Evolutionary conservation across 2,888 invertebrate species (phyloP).

Genomic region (Acrobasis repandana): DNA sequence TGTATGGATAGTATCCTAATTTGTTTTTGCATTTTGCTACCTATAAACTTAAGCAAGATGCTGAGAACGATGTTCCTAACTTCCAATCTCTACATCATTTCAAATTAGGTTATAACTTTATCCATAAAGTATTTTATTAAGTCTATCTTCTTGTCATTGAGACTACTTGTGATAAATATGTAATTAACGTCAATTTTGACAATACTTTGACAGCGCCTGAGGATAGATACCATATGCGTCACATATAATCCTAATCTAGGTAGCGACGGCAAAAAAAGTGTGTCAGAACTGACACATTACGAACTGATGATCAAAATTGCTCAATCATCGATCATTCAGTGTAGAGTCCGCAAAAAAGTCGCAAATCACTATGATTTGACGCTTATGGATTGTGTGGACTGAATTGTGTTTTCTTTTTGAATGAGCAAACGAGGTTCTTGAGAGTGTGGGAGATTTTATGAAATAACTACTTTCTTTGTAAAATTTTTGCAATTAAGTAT

Average conservation of each 20-base stretch:
- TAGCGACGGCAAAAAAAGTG: conserved; percentile 10
- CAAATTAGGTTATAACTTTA: too few relatives aligned
- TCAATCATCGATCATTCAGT: conserved; percentile 11
- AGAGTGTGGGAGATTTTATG: not conserved
- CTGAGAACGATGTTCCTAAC: too few relatives aligned
- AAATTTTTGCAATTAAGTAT: not conserved
- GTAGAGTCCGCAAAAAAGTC: conserved; percentile 12
- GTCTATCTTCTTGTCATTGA: too few relatives aligned
- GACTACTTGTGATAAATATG: not conserved
- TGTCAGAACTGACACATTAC: conserved; percentile 2
- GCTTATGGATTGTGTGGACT: conserved; percentile 1
- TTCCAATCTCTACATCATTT: too few relatives aligned
- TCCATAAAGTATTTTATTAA: too few relatives aligned
- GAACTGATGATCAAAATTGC: conserved; percentile 15
- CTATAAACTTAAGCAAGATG: too few relatives aligned
- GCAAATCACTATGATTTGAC: conserved; percentile 10
- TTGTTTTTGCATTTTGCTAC: too few relatives aligned
- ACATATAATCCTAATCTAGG: conserved; percentile 9
- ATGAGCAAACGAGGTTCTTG: not conserved
- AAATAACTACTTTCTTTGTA: not conserved
- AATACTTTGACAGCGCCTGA: not conserved
- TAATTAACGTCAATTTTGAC: conserved; percentile 2
- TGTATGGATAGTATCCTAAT: too few relatives aligned
- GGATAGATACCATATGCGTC: not conserved
- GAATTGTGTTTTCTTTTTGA: not conserved